These are phyloP conservation scores for Heterotilapia buettikoferi DNA, from an alignment of 2,113 vertebrate genomes.

Conservation along the genomic window DNA sequence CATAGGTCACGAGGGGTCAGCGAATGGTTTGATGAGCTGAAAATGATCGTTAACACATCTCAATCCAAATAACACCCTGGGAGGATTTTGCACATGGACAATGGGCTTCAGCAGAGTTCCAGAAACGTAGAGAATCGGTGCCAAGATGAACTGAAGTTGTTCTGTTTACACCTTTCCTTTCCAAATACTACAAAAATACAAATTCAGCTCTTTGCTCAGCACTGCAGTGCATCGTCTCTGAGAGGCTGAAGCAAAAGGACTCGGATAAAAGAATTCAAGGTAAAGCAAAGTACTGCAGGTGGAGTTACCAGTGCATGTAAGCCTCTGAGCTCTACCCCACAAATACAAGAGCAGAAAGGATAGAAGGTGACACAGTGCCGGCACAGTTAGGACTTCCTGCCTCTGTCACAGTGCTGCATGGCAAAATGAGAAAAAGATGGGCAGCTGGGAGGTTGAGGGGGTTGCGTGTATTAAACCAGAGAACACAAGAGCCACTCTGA, in stretches of 20 bases:
- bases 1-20: background rate
- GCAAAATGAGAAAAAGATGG: background rate
- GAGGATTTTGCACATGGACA: background rate
- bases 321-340: background rate
- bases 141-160: background rate
- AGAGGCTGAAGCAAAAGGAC: background rate
- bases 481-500: background rate
- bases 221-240: background rate
- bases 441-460: background rate
- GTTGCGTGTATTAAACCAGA: background rate
- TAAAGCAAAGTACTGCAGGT: background rate
- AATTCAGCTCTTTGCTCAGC: accelerated
- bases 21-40: background rate
- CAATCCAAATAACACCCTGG: accelerated
- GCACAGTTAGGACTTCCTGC: background rate
- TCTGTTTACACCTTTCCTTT: background rate
- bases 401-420: background rate
- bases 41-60: accelerated
- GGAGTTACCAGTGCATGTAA: background rate
- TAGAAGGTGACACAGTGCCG: background rate
- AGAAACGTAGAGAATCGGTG: background rate
- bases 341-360: background rate
- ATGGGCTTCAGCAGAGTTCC: background rate
- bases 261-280: background rate
- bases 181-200: background rate